phyloP scores from a whole-genome alignment of 2,888 invertebrate species.

The Trileptium ribeirensis region DNA sequence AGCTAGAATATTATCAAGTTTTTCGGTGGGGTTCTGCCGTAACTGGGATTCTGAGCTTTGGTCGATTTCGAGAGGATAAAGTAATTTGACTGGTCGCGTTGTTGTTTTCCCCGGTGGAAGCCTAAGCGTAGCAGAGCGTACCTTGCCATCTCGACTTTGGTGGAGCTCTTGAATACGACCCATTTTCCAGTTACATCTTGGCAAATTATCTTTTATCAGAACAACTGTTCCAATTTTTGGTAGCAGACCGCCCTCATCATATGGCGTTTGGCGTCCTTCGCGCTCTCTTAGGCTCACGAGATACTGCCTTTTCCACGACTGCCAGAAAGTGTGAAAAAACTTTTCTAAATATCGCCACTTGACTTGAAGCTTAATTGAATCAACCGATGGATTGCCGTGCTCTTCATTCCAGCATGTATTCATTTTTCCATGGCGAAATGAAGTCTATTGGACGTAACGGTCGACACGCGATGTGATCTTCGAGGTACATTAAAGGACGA shows the following conservation, averaged over 20 bases:
- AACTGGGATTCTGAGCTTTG: background rate
- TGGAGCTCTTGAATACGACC: background rate
- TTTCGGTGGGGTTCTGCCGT: background rate
- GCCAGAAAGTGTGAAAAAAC: background rate
- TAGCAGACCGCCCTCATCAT: background rate
- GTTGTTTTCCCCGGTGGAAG: background rate
- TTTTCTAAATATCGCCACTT: background rate
- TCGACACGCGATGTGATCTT: background rate
- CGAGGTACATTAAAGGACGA: background rate
- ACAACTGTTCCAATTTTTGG: slow-evolving; percentile 8
- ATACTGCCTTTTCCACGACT: slow-evolving; percentile 6
- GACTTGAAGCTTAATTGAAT: background rate
- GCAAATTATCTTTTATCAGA: slow-evolving; percentile 5
- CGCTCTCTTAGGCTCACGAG: background rate
- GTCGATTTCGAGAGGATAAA: background rate
- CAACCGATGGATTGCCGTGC: background rate
- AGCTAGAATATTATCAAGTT: background rate
- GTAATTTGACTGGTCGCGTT: background rate
- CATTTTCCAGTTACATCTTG: background rate
- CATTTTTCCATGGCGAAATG: background rate
- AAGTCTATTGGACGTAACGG: background rate
- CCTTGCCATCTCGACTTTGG: background rate
- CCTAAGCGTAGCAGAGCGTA: background rate
- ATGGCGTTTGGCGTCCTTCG: background rate
- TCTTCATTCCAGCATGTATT: background rate